Evolutionary conservation across 2,113 vertebrate species (phyloP).

Genomic region (Anarrhichthys ocellatus): DNA sequence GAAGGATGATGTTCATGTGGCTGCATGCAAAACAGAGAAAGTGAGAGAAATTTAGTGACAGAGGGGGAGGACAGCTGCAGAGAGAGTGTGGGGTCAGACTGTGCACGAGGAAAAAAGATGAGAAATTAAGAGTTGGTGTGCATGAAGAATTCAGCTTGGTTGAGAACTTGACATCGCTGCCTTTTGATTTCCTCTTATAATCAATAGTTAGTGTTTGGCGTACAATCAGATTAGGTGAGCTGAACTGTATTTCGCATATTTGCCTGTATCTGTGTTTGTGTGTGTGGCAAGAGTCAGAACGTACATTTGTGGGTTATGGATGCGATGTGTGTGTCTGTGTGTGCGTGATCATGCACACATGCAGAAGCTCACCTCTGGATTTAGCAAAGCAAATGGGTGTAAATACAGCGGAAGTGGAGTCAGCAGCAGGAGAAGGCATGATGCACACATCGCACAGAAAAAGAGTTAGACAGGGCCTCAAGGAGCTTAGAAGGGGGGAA

Average conservation of each 20-base stretch:
- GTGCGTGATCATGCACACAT: neutral
- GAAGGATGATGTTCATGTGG: conserved; percentile 36
- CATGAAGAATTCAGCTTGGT: neutral
- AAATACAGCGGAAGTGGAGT: conserved; percentile 55
- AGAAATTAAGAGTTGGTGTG: neutral
- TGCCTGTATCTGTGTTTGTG: neutral
- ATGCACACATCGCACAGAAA: conserved; percentile 36
- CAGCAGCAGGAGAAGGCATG: conserved; percentile 39
- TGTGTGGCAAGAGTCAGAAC: conserved; percentile 8
- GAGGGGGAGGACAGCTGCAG: conserved; percentile 18
- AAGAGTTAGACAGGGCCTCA: conserved; percentile 50
- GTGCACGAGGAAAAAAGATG: conserved; percentile 7
- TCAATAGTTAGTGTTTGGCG: neutral
- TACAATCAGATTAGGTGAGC: conserved; percentile 21
- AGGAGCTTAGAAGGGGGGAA: conserved; percentile 57
- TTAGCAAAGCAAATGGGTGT: conserved; percentile 41
- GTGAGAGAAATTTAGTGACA: conserved; percentile 7
- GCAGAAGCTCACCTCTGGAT: conserved; percentile 17
- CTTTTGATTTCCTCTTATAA: conserved; percentile 46
- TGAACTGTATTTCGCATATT: neutral
- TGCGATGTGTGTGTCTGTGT: conserved; percentile 13
- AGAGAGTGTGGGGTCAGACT: neutral
- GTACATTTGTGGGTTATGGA: conserved; percentile 16
- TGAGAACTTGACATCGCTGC: conserved; percentile 25
- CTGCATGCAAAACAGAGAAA: conserved; percentile 38